phyloP scores from a whole-genome alignment of 1,140 invertebrate genomes.

The Metaphire vulgaris region DNA sequence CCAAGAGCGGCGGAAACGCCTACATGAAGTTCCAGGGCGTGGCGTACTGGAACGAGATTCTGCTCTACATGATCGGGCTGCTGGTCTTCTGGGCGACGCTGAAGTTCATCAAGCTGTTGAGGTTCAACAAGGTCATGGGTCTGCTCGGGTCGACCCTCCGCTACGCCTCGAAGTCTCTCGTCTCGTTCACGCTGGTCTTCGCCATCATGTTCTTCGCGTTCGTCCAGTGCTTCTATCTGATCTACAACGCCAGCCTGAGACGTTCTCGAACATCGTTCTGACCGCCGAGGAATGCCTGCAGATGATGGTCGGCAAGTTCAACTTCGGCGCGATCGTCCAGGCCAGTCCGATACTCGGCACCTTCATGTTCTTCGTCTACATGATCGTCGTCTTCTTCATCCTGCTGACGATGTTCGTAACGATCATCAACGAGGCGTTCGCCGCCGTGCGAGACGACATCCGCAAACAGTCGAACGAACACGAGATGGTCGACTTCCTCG shows the following conservation, averaged over 20 bases:
- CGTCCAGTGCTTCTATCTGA: conserved; percentile 55
- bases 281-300: conserved; percentile 55
- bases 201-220: conserved; percentile 50
- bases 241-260: conserved; percentile 51
- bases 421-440: conserved; percentile 57
- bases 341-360: conserved; percentile 53
- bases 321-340: conserved; percentile 53
- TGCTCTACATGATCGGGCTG: conserved; percentile 53
- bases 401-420: conserved; percentile 59
- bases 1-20: conserved; percentile 52
- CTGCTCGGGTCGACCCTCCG: conserved; percentile 46
- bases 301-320: conserved; percentile 58
- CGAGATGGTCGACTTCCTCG: conserved; percentile 60
- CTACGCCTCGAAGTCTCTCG: conserved; percentile 41
- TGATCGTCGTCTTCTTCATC: conserved; percentile 55
- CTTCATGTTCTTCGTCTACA: conserved; percentile 56
- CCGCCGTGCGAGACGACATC: conserved; percentile 56
- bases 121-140: conserved; percentile 56
- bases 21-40: conserved; percentile 57
- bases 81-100: conserved; percentile 55
- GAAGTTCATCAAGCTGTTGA: conserved; percentile 56
- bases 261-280: conserved; percentile 54
- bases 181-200: conserved; percentile 51
- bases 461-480: conserved; percentile 60
- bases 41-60: conserved; percentile 53